phyloP scores from a whole-genome alignment of 2,888 invertebrate species.

The Lochmaea capreae region DNA sequence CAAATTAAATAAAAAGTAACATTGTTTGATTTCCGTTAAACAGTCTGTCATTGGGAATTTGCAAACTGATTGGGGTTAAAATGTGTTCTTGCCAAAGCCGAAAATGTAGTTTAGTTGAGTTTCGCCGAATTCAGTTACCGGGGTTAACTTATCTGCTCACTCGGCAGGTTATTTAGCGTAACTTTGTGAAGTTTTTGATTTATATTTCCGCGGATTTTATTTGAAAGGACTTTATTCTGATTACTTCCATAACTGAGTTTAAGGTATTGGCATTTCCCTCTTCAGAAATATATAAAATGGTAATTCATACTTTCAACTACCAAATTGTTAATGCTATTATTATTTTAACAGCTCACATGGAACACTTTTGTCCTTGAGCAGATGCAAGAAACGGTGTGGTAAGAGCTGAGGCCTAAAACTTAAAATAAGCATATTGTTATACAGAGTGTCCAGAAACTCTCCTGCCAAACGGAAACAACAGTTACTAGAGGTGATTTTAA shows the following conservation, averaged over 20 bases:
- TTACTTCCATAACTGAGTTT: neutral
- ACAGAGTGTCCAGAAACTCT: too few species aligned
- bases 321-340: too few species aligned
- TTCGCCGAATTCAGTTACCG: neutral
- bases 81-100: neutral
- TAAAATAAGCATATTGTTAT: too few species aligned
- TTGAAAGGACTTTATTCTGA: neutral
- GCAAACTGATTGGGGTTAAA: neutral
- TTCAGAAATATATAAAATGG: neutral
- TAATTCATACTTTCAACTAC: neutral
- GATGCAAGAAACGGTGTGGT: too few species aligned
- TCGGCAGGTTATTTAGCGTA: neutral
- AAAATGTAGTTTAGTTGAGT: neutral
- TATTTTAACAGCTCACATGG: too few species aligned
- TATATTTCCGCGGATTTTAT: neutral
- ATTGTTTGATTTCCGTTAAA: neutral
- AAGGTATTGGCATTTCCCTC: neutral
- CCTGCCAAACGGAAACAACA: too few species aligned
- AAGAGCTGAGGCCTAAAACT: too few species aligned
- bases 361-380: too few species aligned
- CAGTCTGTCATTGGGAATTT: neutral
- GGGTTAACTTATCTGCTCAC: neutral
- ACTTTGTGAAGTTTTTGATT: constrained; percentile 6
- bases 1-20: neutral
- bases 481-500: too few species aligned